These are phyloP conservation scores for Belonocnema kinseyi DNA, from an alignment of 1,140 invertebrate species.

Conservation along the genomic window DNA sequence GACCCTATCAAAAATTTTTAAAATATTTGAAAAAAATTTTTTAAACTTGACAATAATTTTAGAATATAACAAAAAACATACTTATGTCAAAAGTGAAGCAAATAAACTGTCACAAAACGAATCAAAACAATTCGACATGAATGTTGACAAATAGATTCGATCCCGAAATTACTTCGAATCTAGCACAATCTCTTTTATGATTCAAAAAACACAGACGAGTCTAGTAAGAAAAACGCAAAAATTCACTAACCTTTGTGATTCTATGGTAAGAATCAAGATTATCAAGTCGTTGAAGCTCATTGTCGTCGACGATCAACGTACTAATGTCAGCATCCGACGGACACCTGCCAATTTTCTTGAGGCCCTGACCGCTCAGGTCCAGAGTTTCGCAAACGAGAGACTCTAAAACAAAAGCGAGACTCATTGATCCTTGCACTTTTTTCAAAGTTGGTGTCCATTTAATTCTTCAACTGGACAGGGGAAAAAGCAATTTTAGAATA, in stretches of 20 bases:
- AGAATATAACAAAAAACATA: too few species aligned
- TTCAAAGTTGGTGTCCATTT: neutral
- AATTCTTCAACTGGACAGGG: neutral
- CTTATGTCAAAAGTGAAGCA: too few species aligned
- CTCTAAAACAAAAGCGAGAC: conserved; percentile 50
- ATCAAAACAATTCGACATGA: neutral
- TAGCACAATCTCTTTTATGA: too few species aligned
- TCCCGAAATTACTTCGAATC: neutral
- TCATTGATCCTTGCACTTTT: conserved; percentile 31
- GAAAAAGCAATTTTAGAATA: neutral
- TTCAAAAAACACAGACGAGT: conserved; percentile 11
- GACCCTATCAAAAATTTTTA: too few species aligned
- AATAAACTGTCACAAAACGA: too few species aligned
- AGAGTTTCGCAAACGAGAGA: conserved; percentile 68
- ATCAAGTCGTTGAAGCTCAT: conserved; percentile 90
- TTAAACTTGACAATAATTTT: too few species aligned
- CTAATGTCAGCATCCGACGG: conserved; percentile 81
- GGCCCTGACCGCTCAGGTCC: conserved; percentile 81
- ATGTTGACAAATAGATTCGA: conserved; percentile 5
- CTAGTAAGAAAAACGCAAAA: neutral
- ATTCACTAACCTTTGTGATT: conserved; percentile 83
- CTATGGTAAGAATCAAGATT: conserved; percentile 88
- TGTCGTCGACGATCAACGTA: conserved; percentile 89
- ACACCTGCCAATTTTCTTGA: conserved; percentile 85
- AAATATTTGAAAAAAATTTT: too few species aligned